phyloP scores from a whole-genome alignment of 2,888 invertebrate species.

The Erynnis tages region DNA sequence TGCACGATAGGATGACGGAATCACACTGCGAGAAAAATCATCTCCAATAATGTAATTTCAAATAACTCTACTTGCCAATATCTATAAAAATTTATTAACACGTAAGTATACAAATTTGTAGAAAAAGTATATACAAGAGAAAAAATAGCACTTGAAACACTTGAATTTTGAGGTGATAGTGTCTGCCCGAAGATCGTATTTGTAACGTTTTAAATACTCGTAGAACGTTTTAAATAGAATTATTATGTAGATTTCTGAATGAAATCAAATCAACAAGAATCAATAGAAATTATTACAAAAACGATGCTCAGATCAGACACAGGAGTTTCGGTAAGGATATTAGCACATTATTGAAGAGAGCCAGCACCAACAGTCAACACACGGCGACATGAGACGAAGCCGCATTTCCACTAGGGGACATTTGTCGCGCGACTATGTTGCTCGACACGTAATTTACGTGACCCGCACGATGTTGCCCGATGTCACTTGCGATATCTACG shows the following conservation, averaged over 20 bases:
- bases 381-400: too few relatives aligned
- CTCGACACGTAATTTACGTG: too few relatives aligned
- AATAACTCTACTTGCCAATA: constrained; percentile 17
- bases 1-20: constrained; percentile 18
- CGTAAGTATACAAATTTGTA: not conserved
- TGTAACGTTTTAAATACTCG: too few relatives aligned
- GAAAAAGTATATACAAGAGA: not conserved
- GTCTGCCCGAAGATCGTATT: constrained; percentile 1
- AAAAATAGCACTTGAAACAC: not conserved
- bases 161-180: not conserved
- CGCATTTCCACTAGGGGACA: too few relatives aligned
- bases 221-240: too few relatives aligned
- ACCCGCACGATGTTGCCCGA: too few relatives aligned
- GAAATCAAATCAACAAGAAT: too few relatives aligned
- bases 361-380: constrained; percentile 7
- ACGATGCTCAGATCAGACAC: not conserved
- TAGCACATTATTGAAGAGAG: constrained; percentile 25
- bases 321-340: not conserved
- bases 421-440: too few relatives aligned
- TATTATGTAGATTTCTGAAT: too few relatives aligned
- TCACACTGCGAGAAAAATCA: constrained; percentile 8
- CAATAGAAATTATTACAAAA: too few relatives aligned
- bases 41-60: constrained; percentile 16
- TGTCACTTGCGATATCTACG: too few relatives aligned
- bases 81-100: not conserved